Evolutionary conservation across 2,888 invertebrate species (phyloP).

Genomic region (Clitarchus hookeri): DNA sequence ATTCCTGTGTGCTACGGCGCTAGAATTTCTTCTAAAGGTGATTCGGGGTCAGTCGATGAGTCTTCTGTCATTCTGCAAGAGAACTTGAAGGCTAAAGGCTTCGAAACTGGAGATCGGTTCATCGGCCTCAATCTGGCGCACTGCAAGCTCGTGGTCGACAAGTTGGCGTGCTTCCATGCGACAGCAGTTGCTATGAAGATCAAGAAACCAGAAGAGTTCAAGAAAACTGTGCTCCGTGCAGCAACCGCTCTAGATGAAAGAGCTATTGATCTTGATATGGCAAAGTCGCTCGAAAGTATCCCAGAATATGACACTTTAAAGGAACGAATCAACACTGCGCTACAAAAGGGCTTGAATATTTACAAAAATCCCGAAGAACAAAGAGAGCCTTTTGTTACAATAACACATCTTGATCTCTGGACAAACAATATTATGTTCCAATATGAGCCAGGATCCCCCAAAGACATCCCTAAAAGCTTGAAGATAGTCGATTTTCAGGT

Average conservation of each 20-base stretch:
- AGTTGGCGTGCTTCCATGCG: conserved; percentile 28
- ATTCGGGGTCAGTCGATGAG: conserved; percentile 50
- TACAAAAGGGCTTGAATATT: neutral
- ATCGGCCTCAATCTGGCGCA: conserved; percentile 48
- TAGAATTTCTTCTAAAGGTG: conserved; percentile 47
- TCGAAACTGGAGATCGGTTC: conserved; percentile 49
- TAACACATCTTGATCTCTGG: neutral
- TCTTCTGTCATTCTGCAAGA: conserved; percentile 50
- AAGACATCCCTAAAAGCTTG: neutral
- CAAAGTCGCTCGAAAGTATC: conserved; percentile 44
- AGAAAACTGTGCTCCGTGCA: neutral
- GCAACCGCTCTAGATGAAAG: neutral
- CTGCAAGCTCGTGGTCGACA: neutral
- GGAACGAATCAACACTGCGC: too few relatives aligned
- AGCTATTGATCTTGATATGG: conserved; percentile 21
- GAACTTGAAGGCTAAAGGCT: conserved; percentile 50
- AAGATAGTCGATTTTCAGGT: conserved; percentile 2
- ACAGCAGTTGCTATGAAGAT: conserved; percentile 47
- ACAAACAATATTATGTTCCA: conserved; percentile 15
- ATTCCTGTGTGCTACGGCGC: too few relatives aligned
- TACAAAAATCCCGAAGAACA: neutral
- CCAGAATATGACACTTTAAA: conserved; percentile 29
- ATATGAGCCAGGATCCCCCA: neutral
- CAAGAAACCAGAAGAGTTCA: conserved; percentile 45
- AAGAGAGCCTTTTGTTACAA: conserved; percentile 19